These are phyloP conservation scores for Aspidiotus destructor DNA, from an alignment of 2,888 invertebrate genomes.

Conservation along the genomic window DNA sequence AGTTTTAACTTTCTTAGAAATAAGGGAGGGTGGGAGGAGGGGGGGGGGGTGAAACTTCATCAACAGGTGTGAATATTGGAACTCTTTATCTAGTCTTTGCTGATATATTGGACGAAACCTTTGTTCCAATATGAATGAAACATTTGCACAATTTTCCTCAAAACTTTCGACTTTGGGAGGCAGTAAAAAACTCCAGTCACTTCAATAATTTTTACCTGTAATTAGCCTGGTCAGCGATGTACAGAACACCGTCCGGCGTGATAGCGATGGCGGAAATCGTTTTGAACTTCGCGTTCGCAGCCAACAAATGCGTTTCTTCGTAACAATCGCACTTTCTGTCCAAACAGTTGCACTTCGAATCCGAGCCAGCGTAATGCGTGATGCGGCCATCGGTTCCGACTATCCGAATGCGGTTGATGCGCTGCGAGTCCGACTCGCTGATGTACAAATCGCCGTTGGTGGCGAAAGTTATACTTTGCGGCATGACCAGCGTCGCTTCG, in stretches of 20 bases:
- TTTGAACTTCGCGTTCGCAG: constrained; percentile 87
- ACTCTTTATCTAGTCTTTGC: too few relatives aligned
- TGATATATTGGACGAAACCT: too few relatives aligned
- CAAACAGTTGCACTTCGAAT: constrained; percentile 85
- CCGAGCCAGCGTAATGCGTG: constrained; percentile 84
- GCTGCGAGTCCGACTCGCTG: constrained; percentile 90
- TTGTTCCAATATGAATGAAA: too few relatives aligned
- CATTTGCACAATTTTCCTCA: too few relatives aligned
- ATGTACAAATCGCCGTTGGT: constrained; percentile 86
- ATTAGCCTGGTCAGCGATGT: constrained; percentile 91
- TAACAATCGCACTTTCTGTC: constrained; percentile 87
- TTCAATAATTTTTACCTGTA: constrained; percentile 44
- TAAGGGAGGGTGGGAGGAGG: too few relatives aligned
- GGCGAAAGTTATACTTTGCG: constrained; percentile 88
- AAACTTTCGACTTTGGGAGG: too few relatives aligned
- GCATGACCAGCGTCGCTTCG: constrained; percentile 82
- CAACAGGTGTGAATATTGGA: too few relatives aligned
- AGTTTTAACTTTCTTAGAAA: too few relatives aligned
- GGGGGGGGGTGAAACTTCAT: too few relatives aligned
- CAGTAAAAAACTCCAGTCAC: too few relatives aligned
- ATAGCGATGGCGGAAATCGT: constrained; percentile 87
- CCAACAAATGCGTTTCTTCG: constrained; percentile 81
- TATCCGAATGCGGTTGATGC: constrained; percentile 80
- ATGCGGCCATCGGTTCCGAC: constrained; percentile 88
- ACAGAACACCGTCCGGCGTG: constrained; percentile 86